These are phyloP conservation scores for Emberiza fucata DNA, from an alignment of 2,113 vertebrate genomes.

Conservation along the genomic window DNA sequence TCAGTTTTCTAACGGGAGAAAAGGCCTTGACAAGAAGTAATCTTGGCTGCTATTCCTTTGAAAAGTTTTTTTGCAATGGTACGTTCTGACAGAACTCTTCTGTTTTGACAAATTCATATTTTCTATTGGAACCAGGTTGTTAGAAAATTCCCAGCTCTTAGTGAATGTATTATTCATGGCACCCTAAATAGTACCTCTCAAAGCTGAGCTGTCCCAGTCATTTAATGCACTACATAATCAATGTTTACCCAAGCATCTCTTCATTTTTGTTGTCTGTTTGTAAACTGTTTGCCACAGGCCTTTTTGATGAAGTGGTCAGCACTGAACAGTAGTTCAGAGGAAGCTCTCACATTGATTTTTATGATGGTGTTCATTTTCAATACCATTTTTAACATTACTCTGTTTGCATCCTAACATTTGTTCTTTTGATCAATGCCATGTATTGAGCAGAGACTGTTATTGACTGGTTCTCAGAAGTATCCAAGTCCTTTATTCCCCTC, in stretches of 20 bases:
- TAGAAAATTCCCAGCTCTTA: background rate
- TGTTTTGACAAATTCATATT: background rate
- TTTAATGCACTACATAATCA: background rate
- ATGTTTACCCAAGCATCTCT: background rate
- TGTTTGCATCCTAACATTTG: background rate
- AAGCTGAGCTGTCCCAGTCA: background rate
- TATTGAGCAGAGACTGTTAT: background rate
- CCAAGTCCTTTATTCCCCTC: background rate
- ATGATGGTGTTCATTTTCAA: background rate
- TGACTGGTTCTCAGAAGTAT: conserved; percentile 14
- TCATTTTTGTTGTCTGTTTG: background rate
- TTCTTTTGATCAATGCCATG: background rate
- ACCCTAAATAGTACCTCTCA: background rate
- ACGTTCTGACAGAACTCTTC: background rate
- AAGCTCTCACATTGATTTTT: conserved; percentile 18
- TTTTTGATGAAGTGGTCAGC: conserved; percentile 2
- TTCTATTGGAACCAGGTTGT: background rate
- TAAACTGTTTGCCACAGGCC: background rate
- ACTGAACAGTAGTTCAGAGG: background rate
- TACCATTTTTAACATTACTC: background rate
- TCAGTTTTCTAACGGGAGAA: background rate
- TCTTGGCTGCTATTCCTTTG: background rate
- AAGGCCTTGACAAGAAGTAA: background rate
- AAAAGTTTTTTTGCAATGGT: background rate
- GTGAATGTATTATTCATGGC: background rate